Percentiles rank a stretch among this genome's conserved stretches.
These are phyloP conservation scores for Melipona quadrifasciata DNA, from an alignment of 1,140 invertebrate species.

Conservation along the genomic window DNA sequence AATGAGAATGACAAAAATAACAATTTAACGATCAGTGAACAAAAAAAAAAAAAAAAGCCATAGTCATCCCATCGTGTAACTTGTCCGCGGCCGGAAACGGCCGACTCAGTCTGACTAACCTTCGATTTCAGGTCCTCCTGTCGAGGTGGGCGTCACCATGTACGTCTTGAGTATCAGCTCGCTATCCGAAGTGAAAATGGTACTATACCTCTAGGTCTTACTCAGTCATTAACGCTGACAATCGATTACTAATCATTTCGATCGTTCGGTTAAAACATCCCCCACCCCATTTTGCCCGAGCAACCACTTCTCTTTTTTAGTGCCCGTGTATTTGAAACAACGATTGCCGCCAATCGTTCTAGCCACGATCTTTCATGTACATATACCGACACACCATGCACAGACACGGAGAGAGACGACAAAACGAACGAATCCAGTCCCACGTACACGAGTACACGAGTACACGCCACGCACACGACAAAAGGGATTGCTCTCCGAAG, in stretches of 20 bases:
- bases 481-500: conserved; percentile 3
- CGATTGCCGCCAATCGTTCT: conserved; percentile 51
- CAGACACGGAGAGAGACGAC: neutral
- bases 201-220: conserved; percentile 86
- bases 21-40: conserved; percentile 53
- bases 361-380: conserved; percentile 41
- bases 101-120: conserved; percentile 81
- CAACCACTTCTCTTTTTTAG: conserved; percentile 56
- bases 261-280: conserved; percentile 56
- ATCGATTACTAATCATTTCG: conserved; percentile 62
- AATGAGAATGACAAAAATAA: conserved; percentile 22
- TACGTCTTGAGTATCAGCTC: conserved; percentile 99
- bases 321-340: conserved; percentile 56
- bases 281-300: conserved; percentile 48
- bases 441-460: neutral
- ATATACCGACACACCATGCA: conserved; percentile 35
- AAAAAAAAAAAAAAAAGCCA: conserved; percentile 48
- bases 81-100: conserved; percentile 72
- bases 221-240: conserved; percentile 78
- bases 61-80: conserved; percentile 67
- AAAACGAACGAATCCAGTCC: neutral
- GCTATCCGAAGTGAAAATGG: conserved; percentile 99
- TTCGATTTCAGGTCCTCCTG: conserved; percentile 93
- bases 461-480: neutral
- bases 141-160: conserved; percentile 98